Evolutionary conservation across 2,888 invertebrate species (phyloP).

Genomic region (Drosophila ochracea): DNA sequence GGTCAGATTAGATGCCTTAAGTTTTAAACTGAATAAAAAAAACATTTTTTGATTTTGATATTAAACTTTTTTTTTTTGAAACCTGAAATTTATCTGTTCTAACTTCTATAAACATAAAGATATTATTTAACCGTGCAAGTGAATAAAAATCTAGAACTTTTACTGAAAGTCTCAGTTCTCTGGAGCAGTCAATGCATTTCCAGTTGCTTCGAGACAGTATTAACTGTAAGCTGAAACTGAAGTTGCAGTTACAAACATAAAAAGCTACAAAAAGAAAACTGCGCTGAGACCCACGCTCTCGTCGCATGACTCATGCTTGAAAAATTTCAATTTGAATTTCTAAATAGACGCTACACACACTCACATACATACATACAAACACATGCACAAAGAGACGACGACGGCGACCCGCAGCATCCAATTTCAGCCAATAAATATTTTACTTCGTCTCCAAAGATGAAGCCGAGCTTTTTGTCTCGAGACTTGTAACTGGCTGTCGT

Average conservation of each 20-base stretch:
- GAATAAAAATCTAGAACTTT: not conserved
- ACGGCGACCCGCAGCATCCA: constrained; percentile 71
- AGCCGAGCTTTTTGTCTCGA: constrained; percentile 62
- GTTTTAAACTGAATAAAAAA: not conserved
- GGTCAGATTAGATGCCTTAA: not conserved
- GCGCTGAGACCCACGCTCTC: constrained; percentile 57
- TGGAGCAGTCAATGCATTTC: not conserved
- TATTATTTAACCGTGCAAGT: not conserved
- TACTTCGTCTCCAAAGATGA: constrained; percentile 58
- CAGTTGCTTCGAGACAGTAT: constrained; percentile 4
- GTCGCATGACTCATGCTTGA: constrained; percentile 67
- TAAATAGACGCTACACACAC: constrained; percentile 68
- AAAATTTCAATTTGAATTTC: constrained; percentile 77
- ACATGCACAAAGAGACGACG: constrained; percentile 24
- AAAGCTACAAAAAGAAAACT: constrained; percentile 30
- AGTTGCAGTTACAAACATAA: constrained; percentile 15
- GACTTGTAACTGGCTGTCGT: constrained; percentile 56
- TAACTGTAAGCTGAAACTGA: constrained; percentile 11
- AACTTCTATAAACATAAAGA: not conserved
- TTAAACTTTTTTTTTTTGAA: not conserved
- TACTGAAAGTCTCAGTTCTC: too few relatives aligned
- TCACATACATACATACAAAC: constrained; percentile 31
- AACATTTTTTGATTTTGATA: not conserved
- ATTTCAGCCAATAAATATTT: constrained; percentile 78
- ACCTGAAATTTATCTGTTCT: not conserved